Evolutionary conservation across 1,140 invertebrate genomes (phyloP), one percentile per base, ranked within the genome.

Genomic region (Paralvinella palmiformis): DNA sequence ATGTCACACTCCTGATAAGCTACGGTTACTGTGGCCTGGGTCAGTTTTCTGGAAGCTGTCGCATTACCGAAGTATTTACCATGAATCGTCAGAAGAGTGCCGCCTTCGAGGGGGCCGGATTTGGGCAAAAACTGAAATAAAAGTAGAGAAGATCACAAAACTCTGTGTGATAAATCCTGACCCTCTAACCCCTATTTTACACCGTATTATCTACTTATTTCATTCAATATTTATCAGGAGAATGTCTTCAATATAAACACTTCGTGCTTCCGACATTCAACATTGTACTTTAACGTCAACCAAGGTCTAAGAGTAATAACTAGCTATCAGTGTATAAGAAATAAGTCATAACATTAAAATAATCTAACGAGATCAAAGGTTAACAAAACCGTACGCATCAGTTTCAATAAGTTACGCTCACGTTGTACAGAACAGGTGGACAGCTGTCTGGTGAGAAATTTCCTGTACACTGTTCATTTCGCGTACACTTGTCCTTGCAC

Each of bases 1-100:
- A 64, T 59, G 27, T 10, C 17, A 33, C 63, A 64, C 10, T 6
- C 36, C 3, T 27, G 33, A 44, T 37, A n/a, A 1, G 52, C 63
- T 17, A 64, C 55, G 22, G 2, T 64, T n/a, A 59, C 63, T 17
- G 24, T 59, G 20, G 56, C 63, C n/a, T 24, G 36, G 31, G 24
- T 24, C 6, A 27, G 24, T n/a, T 57, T 32, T 10, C 29, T 44
- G 32, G 22, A n/a, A 15, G 36, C 27, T 27, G 37, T 37, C 3
- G 37, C 31, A 32, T 59, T 45, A 22, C 80, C 80, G 69, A 82
- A 79, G 58, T 80, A 74, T 13, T 72, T 68, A 15, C 81, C 81
- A 10, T 13, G 22, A 0, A 81, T 72, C 6, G 73, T 75, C 2
- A 82, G 45, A 7, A 66, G 6, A 1, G 81, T 81, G 1, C 72